These are phyloP conservation scores for Myrmophylax atrothorax DNA, from an alignment of 2,113 vertebrate species.

Conservation along the genomic window DNA sequence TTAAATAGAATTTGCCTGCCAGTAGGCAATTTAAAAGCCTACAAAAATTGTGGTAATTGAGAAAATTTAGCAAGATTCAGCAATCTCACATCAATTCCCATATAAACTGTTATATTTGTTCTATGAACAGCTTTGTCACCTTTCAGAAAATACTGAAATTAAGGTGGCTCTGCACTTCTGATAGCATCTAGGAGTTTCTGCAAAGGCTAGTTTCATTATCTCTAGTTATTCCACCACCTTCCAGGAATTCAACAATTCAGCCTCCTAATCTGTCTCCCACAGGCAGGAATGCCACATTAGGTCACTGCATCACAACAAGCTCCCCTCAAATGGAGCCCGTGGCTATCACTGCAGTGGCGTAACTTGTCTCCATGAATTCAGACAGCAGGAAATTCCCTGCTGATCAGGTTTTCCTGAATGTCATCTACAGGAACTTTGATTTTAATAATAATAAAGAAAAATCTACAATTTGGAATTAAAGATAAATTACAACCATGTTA, in stretches of 20 bases:
- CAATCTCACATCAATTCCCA: background rate
- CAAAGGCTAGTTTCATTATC: conserved; percentile 6
- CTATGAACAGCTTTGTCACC: background rate
- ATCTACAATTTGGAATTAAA: conserved; percentile 34
- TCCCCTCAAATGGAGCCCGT: conserved; percentile 29
- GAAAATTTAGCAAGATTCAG: conserved; percentile 34
- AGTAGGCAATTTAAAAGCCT: conserved; percentile 17
- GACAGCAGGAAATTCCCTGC: conserved; percentile 71
- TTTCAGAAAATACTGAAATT: background rate
- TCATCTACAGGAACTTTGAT: conserved; percentile 45
- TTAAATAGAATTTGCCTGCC: conserved; percentile 5
- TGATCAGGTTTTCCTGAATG: conserved; percentile 69
- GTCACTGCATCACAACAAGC: conserved; percentile 16
- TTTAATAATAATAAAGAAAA: conserved; percentile 42
- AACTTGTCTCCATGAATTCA: conserved; percentile 54
- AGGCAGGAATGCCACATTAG: conserved; percentile 38
- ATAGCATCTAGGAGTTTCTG: background rate
- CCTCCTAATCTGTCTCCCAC: conserved; percentile 60
- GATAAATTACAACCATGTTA: conserved; percentile 20
- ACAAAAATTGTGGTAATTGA: conserved; percentile 1
- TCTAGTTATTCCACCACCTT: conserved; percentile 40
- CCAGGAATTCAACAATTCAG: conserved; percentile 42
- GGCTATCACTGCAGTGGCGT: conserved; percentile 25
- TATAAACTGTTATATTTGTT: background rate
- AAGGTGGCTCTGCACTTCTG: background rate